Conservation (phyloP, 2,113 vertebrate species). For the Enhydra lutris region DNA sequence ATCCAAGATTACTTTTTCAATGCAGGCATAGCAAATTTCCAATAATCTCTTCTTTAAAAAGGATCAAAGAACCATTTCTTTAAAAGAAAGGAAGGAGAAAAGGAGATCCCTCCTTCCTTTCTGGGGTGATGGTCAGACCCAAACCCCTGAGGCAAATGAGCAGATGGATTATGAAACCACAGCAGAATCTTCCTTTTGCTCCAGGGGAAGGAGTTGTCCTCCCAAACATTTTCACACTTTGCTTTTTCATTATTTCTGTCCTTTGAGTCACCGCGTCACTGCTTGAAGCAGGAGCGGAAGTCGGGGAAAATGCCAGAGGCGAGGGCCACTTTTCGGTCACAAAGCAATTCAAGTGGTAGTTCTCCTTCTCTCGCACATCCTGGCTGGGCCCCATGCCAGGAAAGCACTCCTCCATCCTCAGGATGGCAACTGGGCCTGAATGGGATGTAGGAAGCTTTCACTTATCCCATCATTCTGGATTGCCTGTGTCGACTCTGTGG, state of each 20-base stretch:
- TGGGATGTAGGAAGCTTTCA: neutral
- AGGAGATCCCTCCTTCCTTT: neutral
- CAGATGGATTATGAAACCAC: neutral
- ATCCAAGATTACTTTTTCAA: neutral
- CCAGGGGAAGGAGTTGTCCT: neutral
- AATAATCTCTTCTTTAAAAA: neutral
- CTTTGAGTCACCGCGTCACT: neutral
- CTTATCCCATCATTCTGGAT: neutral
- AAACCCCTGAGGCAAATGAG: neutral
- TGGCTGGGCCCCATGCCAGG: neutral
- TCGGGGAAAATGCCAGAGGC: neutral
- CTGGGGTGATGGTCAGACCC: neutral
- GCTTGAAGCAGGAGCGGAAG: neutral
- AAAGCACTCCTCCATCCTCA: neutral
- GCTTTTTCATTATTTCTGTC: neutral
- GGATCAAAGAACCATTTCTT: neutral
- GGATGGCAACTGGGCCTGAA: neutral
- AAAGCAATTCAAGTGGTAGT: neutral
- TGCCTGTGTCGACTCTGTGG: neutral
- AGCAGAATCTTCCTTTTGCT: neutral
- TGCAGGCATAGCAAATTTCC: neutral
- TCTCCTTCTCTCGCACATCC: neutral
- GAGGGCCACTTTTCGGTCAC: neutral
- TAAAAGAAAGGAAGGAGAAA: neutral
- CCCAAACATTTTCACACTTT: neutral